Conservation (phyloP, 2,113 vertebrate genomes). For the Corvus hawaiiensis region DNA sequence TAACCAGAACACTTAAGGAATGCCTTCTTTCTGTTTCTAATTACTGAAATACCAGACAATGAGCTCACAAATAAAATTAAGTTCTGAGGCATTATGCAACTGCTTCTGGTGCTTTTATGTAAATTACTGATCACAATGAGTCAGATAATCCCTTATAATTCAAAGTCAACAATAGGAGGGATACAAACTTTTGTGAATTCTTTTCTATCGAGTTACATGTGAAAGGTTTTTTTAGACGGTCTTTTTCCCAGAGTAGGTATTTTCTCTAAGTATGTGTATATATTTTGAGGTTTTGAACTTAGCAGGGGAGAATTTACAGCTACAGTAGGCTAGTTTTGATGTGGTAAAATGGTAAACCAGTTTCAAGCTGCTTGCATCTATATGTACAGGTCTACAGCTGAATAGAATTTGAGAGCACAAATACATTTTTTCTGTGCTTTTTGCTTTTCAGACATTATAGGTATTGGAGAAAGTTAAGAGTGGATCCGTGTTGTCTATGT, state of each 20-base stretch:
- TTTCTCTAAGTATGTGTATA: neutral
- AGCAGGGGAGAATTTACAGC: neutral
- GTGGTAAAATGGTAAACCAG: neutral
- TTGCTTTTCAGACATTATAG: neutral
- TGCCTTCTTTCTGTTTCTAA: conserved; percentile 36
- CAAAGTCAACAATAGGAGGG: neutral
- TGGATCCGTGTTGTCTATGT: neutral
- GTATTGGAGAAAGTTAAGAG: neutral
- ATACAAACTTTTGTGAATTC: neutral
- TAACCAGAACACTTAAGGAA: neutral
- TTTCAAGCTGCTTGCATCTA: neutral
- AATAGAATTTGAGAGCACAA: neutral
- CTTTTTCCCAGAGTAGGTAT: neutral
- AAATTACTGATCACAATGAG: conserved; percentile 59
- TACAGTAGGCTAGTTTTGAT: neutral
- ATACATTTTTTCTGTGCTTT: neutral
- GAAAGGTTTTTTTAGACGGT: neutral
- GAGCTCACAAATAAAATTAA: conserved; percentile 46
- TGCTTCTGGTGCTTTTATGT: conserved; percentile 39
- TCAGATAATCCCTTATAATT: conserved; percentile 39
- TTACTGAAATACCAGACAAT: conserved; percentile 44
- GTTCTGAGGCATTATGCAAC: conserved; percentile 33
- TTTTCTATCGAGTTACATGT: conserved; percentile 14
- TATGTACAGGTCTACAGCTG: neutral
- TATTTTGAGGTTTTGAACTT: neutral